Percentiles rank a stretch among this genome's conserved stretches.
These are phyloP conservation scores for Eilema caniola DNA, from an alignment of 2,888 invertebrate species.

Conservation along the genomic window DNA sequence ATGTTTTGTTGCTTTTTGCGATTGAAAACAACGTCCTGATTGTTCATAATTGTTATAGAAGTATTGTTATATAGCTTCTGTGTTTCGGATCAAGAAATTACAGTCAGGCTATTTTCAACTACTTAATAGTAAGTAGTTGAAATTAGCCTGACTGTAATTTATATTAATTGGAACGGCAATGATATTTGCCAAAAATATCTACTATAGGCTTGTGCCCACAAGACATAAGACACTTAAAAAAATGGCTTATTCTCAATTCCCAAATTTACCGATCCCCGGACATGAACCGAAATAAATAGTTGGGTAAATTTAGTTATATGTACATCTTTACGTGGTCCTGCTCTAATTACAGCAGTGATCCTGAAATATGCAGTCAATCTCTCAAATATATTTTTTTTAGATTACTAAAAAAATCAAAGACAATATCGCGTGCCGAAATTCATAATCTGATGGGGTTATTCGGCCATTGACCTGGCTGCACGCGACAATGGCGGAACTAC, in stretches of 20 bases:
- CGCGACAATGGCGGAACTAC: constrained; percentile 39
- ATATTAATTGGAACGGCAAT: no score
- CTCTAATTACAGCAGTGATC: not conserved
- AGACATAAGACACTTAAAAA: not conserved
- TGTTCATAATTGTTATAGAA: no score
- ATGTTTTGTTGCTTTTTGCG: no score
- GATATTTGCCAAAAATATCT: not conserved
- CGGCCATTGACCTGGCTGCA: constrained; percentile 55
- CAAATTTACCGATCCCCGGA: no score
- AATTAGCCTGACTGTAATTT: no score
- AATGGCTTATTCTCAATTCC: not conserved
- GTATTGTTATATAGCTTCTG: no score
- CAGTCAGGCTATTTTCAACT: no score
- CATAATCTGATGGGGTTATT: constrained; percentile 56
- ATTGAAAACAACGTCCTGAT: no score
- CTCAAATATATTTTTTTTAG: not conserved
- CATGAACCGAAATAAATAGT: no score
- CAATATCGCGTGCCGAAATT: constrained; percentile 54
- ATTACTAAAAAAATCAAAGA: not conserved
- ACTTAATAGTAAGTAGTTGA: no score
- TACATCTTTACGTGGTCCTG: not conserved
- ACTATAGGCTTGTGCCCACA: not conserved
- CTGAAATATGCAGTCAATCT: not conserved
- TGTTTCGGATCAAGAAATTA: no score
- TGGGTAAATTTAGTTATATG: no score